Evolutionary conservation across 2,797 vertebrate species (phyloP).

Genomic region (Hyperoplus lanceolatus): DNA sequence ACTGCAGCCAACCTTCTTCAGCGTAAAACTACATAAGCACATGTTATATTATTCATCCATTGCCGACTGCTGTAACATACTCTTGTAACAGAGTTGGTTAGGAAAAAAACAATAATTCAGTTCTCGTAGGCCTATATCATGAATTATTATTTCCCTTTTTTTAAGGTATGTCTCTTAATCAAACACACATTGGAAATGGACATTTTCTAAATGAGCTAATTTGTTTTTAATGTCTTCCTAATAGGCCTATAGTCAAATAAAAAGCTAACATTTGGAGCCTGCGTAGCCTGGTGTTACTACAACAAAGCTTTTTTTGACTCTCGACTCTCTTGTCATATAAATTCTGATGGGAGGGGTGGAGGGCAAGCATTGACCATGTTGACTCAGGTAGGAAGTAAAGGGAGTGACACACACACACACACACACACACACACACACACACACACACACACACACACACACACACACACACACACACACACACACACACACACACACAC

Average conservation of each 20-base stretch:
- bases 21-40: too few species aligned
- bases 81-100: neutral
- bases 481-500: slow-evolving; percentile 1
- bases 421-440: slow-evolving; percentile 17
- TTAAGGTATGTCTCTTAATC: too few species aligned
- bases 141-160: too few species aligned
- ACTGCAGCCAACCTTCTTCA: too few species aligned
- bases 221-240: neutral
- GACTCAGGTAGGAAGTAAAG: slow-evolving; percentile 35
- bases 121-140: too few species aligned
- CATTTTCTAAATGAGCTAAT: too few species aligned
- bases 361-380: slow-evolving; percentile 28
- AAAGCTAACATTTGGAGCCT: too few species aligned
- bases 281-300: neutral
- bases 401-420: slow-evolving; percentile 12
- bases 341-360: slow-evolving; percentile 20
- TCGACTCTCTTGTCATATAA: neutral
- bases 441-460: slow-evolving; percentile 8
- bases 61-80: neutral
- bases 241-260: too few species aligned
- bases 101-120: neutral
- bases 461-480: slow-evolving; percentile 7
- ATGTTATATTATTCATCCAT: neutral
- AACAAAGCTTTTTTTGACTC: neutral
- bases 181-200: too few species aligned